These are phyloP conservation scores for Phoenicopterus ruber DNA, from an alignment of 2,113 vertebrate species.

Conservation along the genomic window DNA sequence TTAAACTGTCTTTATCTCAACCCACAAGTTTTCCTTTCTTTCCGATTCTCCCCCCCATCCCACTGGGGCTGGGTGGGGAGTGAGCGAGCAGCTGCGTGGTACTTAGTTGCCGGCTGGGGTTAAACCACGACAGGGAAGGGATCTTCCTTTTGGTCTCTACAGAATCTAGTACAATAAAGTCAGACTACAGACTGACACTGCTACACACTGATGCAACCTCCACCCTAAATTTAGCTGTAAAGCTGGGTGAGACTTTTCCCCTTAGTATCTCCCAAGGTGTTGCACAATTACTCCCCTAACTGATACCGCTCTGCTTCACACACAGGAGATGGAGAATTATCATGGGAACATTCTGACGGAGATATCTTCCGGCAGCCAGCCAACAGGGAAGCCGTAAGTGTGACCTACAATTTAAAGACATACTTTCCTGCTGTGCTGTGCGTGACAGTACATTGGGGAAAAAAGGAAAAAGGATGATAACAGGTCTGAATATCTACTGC, in stretches of 20 bases:
- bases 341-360: slow-evolving; percentile 77
- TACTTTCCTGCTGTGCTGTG: not conserved
- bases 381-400: slow-evolving; percentile 84
- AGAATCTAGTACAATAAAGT: not conserved
- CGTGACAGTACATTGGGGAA: not conserved
- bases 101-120: too few species aligned
- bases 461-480: not conserved
- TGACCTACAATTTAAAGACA: not conserved
- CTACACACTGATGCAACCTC: not conserved
- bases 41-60: too few species aligned
- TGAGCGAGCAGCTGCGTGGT: too few species aligned
- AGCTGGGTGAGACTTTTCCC: not conserved
- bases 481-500: not conserved
- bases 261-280: not conserved
- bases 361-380: slow-evolving; percentile 79
- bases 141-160: not conserved
- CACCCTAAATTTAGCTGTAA: not conserved
- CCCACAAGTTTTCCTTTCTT: too few species aligned
- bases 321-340: slow-evolving; percentile 78
- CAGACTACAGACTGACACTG: not conserved
- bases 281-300: not conserved
- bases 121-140: not conserved
- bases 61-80: too few species aligned
- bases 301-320: not conserved
- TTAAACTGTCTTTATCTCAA: too few species aligned